Evolutionary conservation across 2,888 invertebrate species (phyloP).

Genomic region (Ariolimax columbianus): DNA sequence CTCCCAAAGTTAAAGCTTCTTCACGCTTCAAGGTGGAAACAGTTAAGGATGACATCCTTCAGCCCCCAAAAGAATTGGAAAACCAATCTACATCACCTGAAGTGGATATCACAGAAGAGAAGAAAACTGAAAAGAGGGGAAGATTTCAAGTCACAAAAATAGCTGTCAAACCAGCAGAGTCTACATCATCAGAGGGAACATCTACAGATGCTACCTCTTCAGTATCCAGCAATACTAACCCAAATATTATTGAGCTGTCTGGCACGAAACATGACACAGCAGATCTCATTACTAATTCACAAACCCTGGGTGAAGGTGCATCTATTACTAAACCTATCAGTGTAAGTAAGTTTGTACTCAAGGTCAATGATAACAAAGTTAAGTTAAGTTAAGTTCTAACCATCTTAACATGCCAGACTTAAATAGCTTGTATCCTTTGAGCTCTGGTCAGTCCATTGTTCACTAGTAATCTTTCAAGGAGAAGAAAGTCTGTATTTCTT

Average conservation of each 20-base stretch:
- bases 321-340: slow-evolving; percentile 48
- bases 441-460: not conserved
- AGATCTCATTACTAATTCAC: slow-evolving; percentile 41
- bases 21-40: slow-evolving; percentile 68
- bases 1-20: slow-evolving; percentile 48
- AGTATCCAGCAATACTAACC: slow-evolving; percentile 49
- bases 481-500: slow-evolving; percentile 31
- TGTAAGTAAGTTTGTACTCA: slow-evolving; percentile 53
- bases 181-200: slow-evolving; percentile 42
- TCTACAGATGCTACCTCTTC: slow-evolving; percentile 40
- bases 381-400: not conserved
- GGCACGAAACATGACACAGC: slow-evolving; percentile 23
- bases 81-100: slow-evolving; percentile 13
- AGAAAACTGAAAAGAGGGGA: slow-evolving; percentile 56
- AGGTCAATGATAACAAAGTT: slow-evolving; percentile 39
- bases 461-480: not conserved
- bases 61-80: slow-evolving; percentile 35
- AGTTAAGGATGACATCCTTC: slow-evolving; percentile 65
- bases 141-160: slow-evolving; percentile 68
- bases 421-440: not conserved
- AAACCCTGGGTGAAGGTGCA: slow-evolving; percentile 40
- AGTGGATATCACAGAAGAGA: slow-evolving; percentile 37
- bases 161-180: slow-evolving; percentile 50
- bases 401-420: not conserved
- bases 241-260: slow-evolving; percentile 18